Evolutionary conservation across 2,888 invertebrate genomes (phyloP), one percentile per base, ranked within the genome.

Genomic region (Pachliopta kotzebuea): DNA sequence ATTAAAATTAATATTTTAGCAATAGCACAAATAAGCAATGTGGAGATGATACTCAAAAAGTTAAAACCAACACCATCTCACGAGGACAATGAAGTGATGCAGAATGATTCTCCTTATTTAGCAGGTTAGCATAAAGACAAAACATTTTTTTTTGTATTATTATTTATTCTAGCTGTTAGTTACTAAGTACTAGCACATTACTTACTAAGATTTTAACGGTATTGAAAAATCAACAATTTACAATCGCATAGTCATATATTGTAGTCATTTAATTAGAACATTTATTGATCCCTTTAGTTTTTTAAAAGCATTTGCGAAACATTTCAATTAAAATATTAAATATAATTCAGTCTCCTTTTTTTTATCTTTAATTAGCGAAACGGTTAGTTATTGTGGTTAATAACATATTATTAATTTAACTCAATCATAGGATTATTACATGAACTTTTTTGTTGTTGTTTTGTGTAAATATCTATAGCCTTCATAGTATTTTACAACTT

Each of bases 51-150:
- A 24, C 69, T 76, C n/a, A 89, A 88, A 68, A 88, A 79, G 62
- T 60, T 83, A 21, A 88, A 86, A 68, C 76, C 86, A 0, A 81
- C 84, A 8, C 80, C 83, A 1, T 74, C 83, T 0, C 74, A 71
- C 18, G 77, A 76, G 20, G 81, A 86, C 68, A 90, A 90, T 63
- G 90, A 91, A 70, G 90, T 90, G 2, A 78, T 90, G 68, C 83
- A 81, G 67, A 89, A 85, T 59, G 90, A 90, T 67, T 74, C 77
- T 6, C 82, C 88, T 3, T 67, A 9, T 50, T 29, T 63, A 70
- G 69, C 71, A 68, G 71, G 72, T 69, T 60, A 63, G 24, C 24
- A 21, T 42, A 2, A 37, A 17, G 2, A 29, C 4, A 11, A 52
- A 17, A n/a, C n/a, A 18, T 7, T 7, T 54, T 26, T 9, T n/a